Base-by-base conservation (phyloP, 2,113 vertebrate genomes). In the Mungos mungo region DNA sequence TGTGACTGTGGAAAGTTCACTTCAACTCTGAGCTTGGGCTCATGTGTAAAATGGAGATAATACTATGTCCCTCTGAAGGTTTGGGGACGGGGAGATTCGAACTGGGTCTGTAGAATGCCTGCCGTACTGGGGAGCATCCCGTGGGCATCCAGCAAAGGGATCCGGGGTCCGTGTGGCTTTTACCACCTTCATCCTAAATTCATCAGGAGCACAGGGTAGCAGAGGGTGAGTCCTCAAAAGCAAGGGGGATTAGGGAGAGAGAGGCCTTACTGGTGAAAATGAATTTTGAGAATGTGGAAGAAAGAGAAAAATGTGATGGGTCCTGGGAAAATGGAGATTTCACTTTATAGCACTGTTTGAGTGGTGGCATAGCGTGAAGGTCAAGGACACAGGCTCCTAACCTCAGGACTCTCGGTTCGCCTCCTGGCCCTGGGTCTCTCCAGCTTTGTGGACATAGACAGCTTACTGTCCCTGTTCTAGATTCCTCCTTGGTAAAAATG, bases 301-400 rank as follows among this genome's bases (percentile, higher is more conserved):
- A 60, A 27, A 38, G n/a, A 66, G 27, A 57, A 65, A 15, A 47
- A 12, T 16, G 14, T 45, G 63, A 33, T 15, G 7, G 47, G 23
- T 16, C 5, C 23, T 35, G 41, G 52, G 33, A 45, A 65, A 68
- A 10, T 1, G 16, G 31, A 27, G 27, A 18, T 65, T 57, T 63
- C 1, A 12, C 29, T 85, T 71, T 3, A 12, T 63, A 14, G n/a
- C 72, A 1, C 7, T 9, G 10, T n/a, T 15, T 18, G 21, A 66
- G 5, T 8, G 15, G 5, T 8, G 15, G 8, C 10, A 0, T 19
- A 21, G 27, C 14, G 0, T 1, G 12, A 83, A n/a, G n/a, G 1
- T n/a, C 68, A 9, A 41, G 35, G 35, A 54, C 9, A 33, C 0
- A 68, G 54, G 29, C 33, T 47, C n/a, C 54, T 19, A 19, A 23